These are phyloP conservation scores for Macropis europaea DNA, from an alignment of 2,888 invertebrate genomes.

Conservation along the genomic window DNA sequence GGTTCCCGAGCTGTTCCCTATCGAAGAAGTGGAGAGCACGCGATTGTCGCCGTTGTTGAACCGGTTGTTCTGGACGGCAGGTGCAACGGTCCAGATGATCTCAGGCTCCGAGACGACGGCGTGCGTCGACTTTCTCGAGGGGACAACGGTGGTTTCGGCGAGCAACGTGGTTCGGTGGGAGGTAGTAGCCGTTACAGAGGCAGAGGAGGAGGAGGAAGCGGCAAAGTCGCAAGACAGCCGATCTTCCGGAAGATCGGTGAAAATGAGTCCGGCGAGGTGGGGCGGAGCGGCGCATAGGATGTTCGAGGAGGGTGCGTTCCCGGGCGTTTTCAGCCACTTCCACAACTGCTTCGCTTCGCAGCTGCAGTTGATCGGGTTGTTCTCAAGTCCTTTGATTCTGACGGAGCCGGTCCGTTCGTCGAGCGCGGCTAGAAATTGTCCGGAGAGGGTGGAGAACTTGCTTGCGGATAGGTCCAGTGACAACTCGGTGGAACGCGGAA, in stretches of 20 bases:
- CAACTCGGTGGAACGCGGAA: slow-evolving; percentile 91
- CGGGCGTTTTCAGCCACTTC: slow-evolving; percentile 86
- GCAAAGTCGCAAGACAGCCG: slow-evolving; percentile 90
- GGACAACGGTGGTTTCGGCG: neutral
- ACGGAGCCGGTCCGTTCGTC: slow-evolving; percentile 91
- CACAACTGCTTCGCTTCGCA: slow-evolving; percentile 90
- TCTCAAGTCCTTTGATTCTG: slow-evolving; percentile 86
- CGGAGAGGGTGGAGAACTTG: slow-evolving; percentile 87
- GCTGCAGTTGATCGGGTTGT: slow-evolving; percentile 92
- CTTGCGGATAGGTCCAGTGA: slow-evolving; percentile 90
- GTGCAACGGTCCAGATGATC: slow-evolving; percentile 94
- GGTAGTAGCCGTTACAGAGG: neutral
- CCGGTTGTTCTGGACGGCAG: slow-evolving; percentile 83
- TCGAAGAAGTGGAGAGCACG: slow-evolving; percentile 82
- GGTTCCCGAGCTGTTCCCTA: slow-evolving; percentile 85
- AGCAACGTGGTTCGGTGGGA: neutral
- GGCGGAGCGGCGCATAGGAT: slow-evolving; percentile 86
- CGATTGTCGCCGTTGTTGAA: slow-evolving; percentile 80
- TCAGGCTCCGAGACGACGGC: slow-evolving; percentile 91
- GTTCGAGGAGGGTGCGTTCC: slow-evolving; percentile 68
- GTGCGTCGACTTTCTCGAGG: slow-evolving; percentile 80
- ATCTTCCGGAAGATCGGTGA: slow-evolving; percentile 90
- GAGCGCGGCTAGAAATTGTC: slow-evolving; percentile 89
- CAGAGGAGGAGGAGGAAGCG: slow-evolving; percentile 66
- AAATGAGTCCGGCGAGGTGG: slow-evolving; percentile 85